Evolutionary conservation across 2,888 invertebrate genomes (phyloP), one percentile per base, ranked within the genome.

Genomic region (Rotaria magnacalcarata): DNA sequence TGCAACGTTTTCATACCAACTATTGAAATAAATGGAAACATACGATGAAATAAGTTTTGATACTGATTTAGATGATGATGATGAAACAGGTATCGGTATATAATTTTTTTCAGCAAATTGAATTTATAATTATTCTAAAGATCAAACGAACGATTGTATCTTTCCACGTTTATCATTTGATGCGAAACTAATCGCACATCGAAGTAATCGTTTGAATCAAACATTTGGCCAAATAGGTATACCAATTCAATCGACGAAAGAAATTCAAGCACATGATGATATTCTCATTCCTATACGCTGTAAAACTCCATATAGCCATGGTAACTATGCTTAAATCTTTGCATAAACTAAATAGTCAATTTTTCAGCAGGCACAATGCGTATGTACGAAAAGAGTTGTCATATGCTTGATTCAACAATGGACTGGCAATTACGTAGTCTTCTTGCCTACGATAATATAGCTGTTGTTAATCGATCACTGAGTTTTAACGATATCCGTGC

Each of bases 81-180:
- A 67, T 4, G 67, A 67, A 67, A 67, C 67, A 67, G 67, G 67
- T 67, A 67, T 11, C 16, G 14, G 14, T 14, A 67, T 14, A 34
- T 1, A 34, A 11, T 67, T 5, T 16, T 16, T 34, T 16, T 19
- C 11, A 19, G 0, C 34, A 19, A 41, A 8, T 24, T 11, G 34
- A 27, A 27, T 14, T 34, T 34, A 27, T 60, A 56, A 56, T 34
- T 34, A 67, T 67, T 14, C 34, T 56, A 27, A 67, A 67, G 34
- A 67, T 67, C 6, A 34, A 24, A 14, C 4, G 21, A 14, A 47
- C 10, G 47, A 80, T 24, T n/a, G 3, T 80, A 47, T 0, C 47
- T 14, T 80, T 21, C 47, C 47, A 80, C 43, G 47, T 47, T 80
- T 80, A 47, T 80, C 80, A 47, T 80, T 80, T 47, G 80, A 80